Base-by-base conservation (phyloP, 2,888 invertebrate genomes). In the Eurytoma californica region DNA sequence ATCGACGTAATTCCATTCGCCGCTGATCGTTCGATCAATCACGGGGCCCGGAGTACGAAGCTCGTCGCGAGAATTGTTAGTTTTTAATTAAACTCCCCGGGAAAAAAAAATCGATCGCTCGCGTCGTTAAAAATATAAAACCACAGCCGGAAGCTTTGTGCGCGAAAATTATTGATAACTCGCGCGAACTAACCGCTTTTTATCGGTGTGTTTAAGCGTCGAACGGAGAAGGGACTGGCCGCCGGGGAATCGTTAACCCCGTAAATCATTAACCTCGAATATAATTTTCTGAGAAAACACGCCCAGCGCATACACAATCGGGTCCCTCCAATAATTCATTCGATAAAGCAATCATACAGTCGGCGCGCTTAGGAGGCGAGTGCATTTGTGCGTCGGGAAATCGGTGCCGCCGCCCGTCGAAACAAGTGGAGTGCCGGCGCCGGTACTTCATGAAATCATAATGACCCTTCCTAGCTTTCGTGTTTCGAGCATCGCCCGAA, bases 281-380 rank as follows among this genome's bases (percentile, higher is more conserved):
- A 55, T 55, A 66, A 73, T 73, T 73, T 65, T 49, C 51, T 63
- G n/a, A 39, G 28, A 39, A 39, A 9, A 18, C 28, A 39, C 53
- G 30, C n/a, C 39, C 30, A 7, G 61, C 39, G 30, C 28, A 30
- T 14, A 16, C 16, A 61, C n/a, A 3, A 0, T 39, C 47, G 39
- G 18, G 18, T n/a, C 28, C 66, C 13, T 49, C 66, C 49, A 49
- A 76, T 76, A 76, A 76, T 61, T 68, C 61, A 76, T 69, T 69
- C 51, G 68, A 76, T 76, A 76, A 68, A 76, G 68, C 68, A 76
- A 76, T 76, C 68, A 67, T 55, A 67, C 60, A 60, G 75, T 69
- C 18, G 18, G 24, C 20, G 30, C 61, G 57, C 60, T 69, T 53
- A 61, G 58, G 28, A 30, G n/a, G 39, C 68, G 66, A 67, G 60